Conservation (phyloP, 2,888 invertebrate species). For the Lymantria dispar region DNA sequence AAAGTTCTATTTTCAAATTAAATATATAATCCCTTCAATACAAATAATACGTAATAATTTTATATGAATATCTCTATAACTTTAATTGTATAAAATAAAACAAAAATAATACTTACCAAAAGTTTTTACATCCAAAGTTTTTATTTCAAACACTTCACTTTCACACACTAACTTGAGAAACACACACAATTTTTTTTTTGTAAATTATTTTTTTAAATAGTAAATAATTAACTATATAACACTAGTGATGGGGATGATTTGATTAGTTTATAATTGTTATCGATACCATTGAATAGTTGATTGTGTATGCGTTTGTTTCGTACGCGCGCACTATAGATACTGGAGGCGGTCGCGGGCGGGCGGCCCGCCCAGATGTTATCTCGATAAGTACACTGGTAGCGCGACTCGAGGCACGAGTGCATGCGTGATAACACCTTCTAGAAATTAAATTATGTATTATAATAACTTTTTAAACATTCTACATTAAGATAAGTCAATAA, state of each 20-base stretch:
- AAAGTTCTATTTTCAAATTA: too few species aligned
- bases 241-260: constrained; percentile 25
- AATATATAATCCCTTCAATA: too few species aligned
- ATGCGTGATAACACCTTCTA: constrained; percentile 9
- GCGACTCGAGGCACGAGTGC: constrained; percentile 11
- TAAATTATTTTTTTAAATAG: background rate
- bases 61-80: too few species aligned
- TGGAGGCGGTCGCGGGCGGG: constrained; percentile 51
- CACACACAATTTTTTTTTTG: constrained; percentile 12
- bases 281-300: constrained; percentile 12
- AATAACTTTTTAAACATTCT: background rate
- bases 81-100: background rate
- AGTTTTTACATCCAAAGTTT: constrained; percentile 45
- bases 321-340: constrained; percentile 55
- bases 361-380: constrained; percentile 74
- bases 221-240: constrained; percentile 6
- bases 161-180: constrained; percentile 15
- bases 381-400: constrained; percentile 30
- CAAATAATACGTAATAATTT: too few species aligned
- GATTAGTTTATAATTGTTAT: constrained; percentile 8
- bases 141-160: constrained; percentile 33
- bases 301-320: constrained; percentile 46
- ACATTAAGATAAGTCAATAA: background rate
- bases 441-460: background rate
- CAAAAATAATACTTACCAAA: constrained; percentile 39